Evolutionary conservation across 2,113 vertebrate genomes (phyloP).

Genomic region (Ranitomeya variabilis): DNA sequence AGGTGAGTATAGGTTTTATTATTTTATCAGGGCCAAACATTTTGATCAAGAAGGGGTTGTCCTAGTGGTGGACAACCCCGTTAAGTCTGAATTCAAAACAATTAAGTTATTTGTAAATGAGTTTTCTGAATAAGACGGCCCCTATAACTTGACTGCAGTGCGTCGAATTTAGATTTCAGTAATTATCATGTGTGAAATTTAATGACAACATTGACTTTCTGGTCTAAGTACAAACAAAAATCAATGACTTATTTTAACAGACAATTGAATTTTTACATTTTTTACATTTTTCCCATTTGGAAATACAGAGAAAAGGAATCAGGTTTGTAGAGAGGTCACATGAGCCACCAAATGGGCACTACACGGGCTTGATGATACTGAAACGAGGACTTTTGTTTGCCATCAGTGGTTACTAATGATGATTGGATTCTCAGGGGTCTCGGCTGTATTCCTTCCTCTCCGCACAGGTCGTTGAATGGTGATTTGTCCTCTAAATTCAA

Average conservation of each 20-base stretch:
- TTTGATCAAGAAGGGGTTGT: too few relatives aligned
- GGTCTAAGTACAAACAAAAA: too few relatives aligned
- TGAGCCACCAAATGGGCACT: not conserved
- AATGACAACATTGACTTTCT: not conserved
- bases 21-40: too few relatives aligned
- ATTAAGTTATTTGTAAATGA: too few relatives aligned
- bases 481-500: constrained; percentile 42
- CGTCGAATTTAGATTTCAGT: too few relatives aligned
- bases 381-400: not conserved
- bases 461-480: constrained; percentile 20
- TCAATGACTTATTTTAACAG: too few relatives aligned
- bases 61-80: too few relatives aligned
- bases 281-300: not conserved
- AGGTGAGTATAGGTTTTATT: too few relatives aligned
- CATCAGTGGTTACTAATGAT: not conserved
- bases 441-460: not conserved
- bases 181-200: not conserved
- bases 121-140: too few relatives aligned
- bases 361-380: not conserved
- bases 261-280: not conserved
- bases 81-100: too few relatives aligned
- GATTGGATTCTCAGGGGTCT: constrained; percentile 6
- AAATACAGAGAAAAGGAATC: not conserved
- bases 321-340: not conserved
- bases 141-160: too few relatives aligned